These are phyloP conservation scores for Mastigias papua DNA, from an alignment of 30 jellyfish, hydroid and myxozoan species.

Conservation along the genomic window DNA sequence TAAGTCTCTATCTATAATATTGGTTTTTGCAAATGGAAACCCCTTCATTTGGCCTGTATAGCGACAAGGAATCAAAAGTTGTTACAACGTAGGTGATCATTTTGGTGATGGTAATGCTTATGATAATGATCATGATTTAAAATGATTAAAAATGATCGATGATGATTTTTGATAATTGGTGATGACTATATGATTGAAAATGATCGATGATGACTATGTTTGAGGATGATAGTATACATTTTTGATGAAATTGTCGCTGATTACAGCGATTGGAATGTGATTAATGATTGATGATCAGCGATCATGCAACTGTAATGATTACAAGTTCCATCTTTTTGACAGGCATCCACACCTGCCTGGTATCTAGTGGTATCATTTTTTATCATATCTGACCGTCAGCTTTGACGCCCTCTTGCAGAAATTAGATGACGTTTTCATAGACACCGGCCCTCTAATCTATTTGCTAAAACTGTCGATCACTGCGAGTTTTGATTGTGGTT, in stretches of 20 bases:
- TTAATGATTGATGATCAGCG: not conserved
- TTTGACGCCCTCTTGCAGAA: not conserved
- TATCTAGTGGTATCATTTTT: no score
- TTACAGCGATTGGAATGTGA: not conserved
- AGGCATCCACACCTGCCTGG: no score
- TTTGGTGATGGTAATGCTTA: not conserved
- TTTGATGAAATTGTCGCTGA: no score
- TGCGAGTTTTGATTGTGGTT: not conserved
- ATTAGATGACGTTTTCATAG: not conserved
- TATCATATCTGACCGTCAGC: not conserved
- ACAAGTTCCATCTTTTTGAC: no score
- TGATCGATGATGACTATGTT: not conserved
- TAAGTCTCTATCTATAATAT: no score
- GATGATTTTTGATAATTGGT: not conserved
- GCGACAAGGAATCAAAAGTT: not conserved
- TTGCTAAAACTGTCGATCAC: not conserved
- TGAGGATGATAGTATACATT: not conserved
- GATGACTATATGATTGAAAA: not conserved
- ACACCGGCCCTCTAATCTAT: not conserved
- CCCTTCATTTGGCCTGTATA: no score
- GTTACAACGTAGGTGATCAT: not conserved
- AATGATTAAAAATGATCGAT: not conserved
- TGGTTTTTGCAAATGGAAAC: no score
- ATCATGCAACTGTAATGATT: no score
- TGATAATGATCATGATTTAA: not conserved